phyloP scores from a whole-genome alignment of 2,888 invertebrate species.

The Leptinotarsa rubiginosa region DNA sequence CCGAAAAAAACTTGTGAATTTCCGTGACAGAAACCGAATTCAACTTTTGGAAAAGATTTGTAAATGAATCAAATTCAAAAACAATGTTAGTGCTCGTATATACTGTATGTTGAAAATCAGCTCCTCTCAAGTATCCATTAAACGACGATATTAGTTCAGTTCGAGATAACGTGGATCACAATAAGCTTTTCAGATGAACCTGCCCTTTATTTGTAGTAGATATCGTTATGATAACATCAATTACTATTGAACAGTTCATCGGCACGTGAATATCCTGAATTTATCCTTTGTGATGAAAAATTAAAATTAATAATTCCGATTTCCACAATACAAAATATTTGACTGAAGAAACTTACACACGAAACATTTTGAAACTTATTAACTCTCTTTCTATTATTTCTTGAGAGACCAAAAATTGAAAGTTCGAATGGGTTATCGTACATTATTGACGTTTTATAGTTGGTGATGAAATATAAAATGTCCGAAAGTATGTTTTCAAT shows the following conservation, averaged over 20 bases:
- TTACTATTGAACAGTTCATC: background rate
- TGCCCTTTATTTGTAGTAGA: background rate
- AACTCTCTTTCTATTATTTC: too few species aligned
- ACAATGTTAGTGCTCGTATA: background rate
- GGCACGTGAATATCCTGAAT: background rate
- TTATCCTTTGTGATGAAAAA: too few species aligned
- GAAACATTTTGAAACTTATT: too few species aligned
- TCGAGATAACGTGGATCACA: background rate
- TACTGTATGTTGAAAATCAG: background rate
- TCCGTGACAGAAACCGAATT: background rate
- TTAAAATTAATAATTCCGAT: too few species aligned
- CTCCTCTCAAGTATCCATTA: background rate
- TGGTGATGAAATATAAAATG: too few species aligned
- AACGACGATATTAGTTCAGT: background rate
- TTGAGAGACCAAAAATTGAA: too few species aligned
- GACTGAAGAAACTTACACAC: too few species aligned
- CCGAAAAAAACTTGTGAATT: too few species aligned
- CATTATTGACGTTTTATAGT: too few species aligned
- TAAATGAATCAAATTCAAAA: background rate
- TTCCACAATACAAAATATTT: too few species aligned
- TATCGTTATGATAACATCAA: background rate
- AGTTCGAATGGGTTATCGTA: too few species aligned
- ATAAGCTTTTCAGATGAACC: slow-evolving; percentile 1
- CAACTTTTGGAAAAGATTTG: background rate
- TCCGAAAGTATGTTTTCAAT: too few species aligned